Evolutionary conservation across 2,797 vertebrate species (phyloP).

Genomic region (Lemur catta): DNA sequence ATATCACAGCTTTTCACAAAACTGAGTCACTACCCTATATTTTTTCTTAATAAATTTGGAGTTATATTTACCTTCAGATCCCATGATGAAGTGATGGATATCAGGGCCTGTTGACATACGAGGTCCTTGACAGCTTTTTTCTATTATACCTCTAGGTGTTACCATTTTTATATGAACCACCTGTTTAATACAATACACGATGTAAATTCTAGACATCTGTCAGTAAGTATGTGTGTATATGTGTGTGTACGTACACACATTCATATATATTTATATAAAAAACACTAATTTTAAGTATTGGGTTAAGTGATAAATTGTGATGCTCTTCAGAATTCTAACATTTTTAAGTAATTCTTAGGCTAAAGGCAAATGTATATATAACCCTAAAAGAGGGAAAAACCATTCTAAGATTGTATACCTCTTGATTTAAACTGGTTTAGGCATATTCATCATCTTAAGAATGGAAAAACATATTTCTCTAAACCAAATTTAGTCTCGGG

Average conservation of each 20-base stretch:
- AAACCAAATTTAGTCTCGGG: constrained; percentile 30
- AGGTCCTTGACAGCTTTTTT: constrained; percentile 97
- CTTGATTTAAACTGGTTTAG: constrained; percentile 30
- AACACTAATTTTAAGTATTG: constrained; percentile 27
- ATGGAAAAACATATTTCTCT: constrained; percentile 28
- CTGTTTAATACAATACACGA: constrained; percentile 83
- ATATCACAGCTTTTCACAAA: constrained; percentile 70
- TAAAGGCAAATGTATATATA: constrained; percentile 42
- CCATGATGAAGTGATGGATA: constrained; percentile 98
- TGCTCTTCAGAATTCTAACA: constrained; percentile 35
- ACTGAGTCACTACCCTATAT: constrained; percentile 51
- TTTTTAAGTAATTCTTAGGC: not conserved
- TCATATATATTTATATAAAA: constrained; percentile 42
- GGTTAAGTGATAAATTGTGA: constrained; percentile 39
- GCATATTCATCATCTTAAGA: constrained; percentile 33
- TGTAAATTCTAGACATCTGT: constrained; percentile 58
- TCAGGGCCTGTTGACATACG: constrained; percentile 98
- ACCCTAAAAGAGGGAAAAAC: not conserved
- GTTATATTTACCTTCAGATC: constrained; percentile 94
- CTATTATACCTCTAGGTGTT: constrained; percentile 95
- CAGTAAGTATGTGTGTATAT: not conserved
- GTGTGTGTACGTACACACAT: not conserved
- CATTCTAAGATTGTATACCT: constrained; percentile 20
- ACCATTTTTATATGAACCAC: constrained; percentile 98
- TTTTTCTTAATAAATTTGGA: constrained; percentile 66